Evolutionary conservation across 1,140 invertebrate species (phyloP).

Genomic region (Dendroctonus valens): DNA sequence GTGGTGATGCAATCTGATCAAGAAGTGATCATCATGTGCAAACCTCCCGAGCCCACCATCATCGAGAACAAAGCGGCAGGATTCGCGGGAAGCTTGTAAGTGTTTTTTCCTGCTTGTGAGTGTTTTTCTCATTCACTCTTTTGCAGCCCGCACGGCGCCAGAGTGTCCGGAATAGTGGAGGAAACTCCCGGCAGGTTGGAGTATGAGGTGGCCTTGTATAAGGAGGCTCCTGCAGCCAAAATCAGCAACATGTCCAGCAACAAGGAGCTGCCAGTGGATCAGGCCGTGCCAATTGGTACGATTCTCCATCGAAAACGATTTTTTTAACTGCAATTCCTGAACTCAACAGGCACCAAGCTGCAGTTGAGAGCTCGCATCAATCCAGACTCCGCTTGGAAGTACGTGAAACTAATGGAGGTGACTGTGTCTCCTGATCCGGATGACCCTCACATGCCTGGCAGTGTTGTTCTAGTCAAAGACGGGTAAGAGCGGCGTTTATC

Average conservation of each 20-base stretch:
- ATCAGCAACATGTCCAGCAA: constrained; percentile 57
- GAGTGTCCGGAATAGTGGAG: constrained; percentile 82
- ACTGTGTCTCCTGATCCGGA: constrained; percentile 82
- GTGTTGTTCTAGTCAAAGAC: constrained; percentile 77
- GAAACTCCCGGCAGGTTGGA: constrained; percentile 79
- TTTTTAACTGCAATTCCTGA: no score
- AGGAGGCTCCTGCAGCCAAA: constrained; percentile 70
- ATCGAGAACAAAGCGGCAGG: constrained; percentile 85
- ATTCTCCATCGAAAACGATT: no score
- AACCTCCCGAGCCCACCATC: constrained; percentile 79
- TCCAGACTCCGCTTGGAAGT: constrained; percentile 81
- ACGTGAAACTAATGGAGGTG: constrained; percentile 82
- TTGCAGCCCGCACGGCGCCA: constrained; percentile 71
- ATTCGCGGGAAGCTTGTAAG: constrained; percentile 85
- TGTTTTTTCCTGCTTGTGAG: constrained; percentile 37
- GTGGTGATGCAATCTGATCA: constrained; percentile 88
- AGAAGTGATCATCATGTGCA: constrained; percentile 87
- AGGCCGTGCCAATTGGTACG: constrained; percentile 74
- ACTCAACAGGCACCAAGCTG: constrained; percentile 63
- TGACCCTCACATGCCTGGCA: constrained; percentile 73
- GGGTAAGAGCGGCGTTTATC: constrained; percentile 56
- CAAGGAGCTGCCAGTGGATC: constrained; percentile 67
- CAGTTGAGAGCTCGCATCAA: constrained; percentile 79
- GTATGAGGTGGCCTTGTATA: constrained; percentile 83
- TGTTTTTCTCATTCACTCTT: neutral